Conservation (phyloP, 2,888 invertebrate species). For the Cryptus viduatorius region DNA sequence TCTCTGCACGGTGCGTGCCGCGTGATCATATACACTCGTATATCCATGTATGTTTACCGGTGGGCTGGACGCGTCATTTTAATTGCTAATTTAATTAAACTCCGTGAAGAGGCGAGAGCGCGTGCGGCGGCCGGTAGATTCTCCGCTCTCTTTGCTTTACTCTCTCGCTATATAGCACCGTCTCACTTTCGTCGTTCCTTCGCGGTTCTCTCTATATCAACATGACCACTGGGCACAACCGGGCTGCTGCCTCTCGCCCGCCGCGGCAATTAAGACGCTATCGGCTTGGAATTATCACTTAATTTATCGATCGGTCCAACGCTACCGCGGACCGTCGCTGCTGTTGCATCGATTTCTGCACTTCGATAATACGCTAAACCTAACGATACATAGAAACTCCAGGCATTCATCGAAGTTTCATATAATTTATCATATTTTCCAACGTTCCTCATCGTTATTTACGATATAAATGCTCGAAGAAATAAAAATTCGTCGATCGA, state of each 20-base stretch:
- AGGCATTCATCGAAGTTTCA: neutral
- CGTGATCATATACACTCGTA: conserved; percentile 33
- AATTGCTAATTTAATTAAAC: conserved; percentile 84
- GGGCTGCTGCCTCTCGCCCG: conserved; percentile 1
- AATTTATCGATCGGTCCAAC: conserved; percentile 77
- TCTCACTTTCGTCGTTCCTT: conserved; percentile 50
- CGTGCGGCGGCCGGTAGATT: conserved; percentile 55
- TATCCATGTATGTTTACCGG: conserved; percentile 60
- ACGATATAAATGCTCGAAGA: too few relatives aligned
- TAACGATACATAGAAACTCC: neutral
- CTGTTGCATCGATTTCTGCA: conserved; percentile 23
- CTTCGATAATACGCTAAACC: neutral
- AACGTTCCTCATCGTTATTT: too few relatives aligned
- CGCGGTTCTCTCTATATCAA: conserved; percentile 17
- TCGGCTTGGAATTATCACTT: conserved; percentile 81
- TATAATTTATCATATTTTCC: too few relatives aligned
- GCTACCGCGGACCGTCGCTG: neutral
- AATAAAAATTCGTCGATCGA: too few relatives aligned
- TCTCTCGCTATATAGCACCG: conserved; percentile 26
- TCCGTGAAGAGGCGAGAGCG: conserved; percentile 49
- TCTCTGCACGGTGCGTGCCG: conserved; percentile 56
- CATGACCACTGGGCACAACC: conserved; percentile 49
- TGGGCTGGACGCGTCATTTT: conserved; percentile 79
- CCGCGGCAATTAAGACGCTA: conserved; percentile 82
- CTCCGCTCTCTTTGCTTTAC: conserved; percentile 16